Evolutionary conservation across 2,113 vertebrate genomes (phyloP), one percentile per base, ranked within the genome.

Genomic region (Ochotona princeps): DNA sequence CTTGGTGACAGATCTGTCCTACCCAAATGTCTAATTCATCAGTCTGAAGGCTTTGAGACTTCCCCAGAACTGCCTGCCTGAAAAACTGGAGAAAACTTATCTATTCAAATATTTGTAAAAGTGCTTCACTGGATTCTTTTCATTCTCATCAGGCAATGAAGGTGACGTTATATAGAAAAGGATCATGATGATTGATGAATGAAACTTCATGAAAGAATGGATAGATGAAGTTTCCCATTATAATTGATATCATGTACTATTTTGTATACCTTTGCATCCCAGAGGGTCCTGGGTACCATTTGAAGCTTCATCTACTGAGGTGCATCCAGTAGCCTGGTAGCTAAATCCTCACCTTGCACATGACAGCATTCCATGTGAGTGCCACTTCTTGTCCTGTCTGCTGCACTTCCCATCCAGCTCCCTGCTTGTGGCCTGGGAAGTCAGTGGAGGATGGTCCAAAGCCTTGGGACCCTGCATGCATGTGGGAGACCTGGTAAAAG

Each of bases 51-150:
- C 65, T 95, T 78, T 92, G 85, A 60, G 87, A 89, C 2, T 35
- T 78, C n/a, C 75, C 49, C 90, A 90, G 86, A 96, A 95, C 92
- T 94, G 76, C 70, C 90, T 75, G 74, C 70, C 90, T 75, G 93
- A 81, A 70, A 97, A 96, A 90, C 83, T 96, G 94, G 81, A 92
- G 92, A 96, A 97, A 83, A 96, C 82, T 51, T 91, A 38, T 82
- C 3, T 81, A 51, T 75, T 93, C 88, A 90, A 73, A 30, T 88
- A 51, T 93, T 78, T 69, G 69, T 91, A 93, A 94, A 87, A 88
- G 5, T 47, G 90, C 74, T 90, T 94, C 85, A 96, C 17, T 49
- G 57, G 96, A 93, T 96, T 26, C 89, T 94, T 95, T 92, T 74
- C 54, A 75, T n/a, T 96, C 96, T 83, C 76, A 90, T 8, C 38